Base-by-base conservation (phyloP, 2,113 vertebrate species). In the Nesogale talazaci region DNA sequence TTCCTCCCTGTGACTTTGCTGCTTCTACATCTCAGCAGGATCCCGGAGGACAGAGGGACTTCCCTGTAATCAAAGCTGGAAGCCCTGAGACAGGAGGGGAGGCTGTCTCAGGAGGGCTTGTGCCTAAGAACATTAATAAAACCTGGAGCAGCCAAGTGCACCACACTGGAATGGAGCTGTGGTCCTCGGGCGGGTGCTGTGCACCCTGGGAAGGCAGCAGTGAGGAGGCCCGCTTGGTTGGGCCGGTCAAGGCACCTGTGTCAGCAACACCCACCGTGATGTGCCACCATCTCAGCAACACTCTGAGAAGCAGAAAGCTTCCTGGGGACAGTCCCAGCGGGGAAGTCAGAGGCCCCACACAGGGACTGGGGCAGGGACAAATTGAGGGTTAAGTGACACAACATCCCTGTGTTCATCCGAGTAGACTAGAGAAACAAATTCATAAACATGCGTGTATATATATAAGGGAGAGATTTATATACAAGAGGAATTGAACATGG, bases 181-280 rank as follows among this genome's bases (percentile, higher is more conserved):
- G 81, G 31, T 5, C 85, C n/a, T 1, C 1, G 12, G 67, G 67
- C 75, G 31, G 6, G 29, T 1, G 0, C 46, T 9, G 0, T 9
- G 6, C 3, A 42, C 29, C 11, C 6, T 10, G 38, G 74, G 74
- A 27, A 6, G 72, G 23, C 72, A 75, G 23, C 11, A 75, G 72
- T 6, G 25, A 23, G 36, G 23, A 25, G 72, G 77, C 59, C 20
- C 34, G 10, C 34, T 70, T 76, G 8, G 15, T 20, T 52, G 46
- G 10, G 46, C 46, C 14, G 46, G 46, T 52, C 46, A 2, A 20
- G 34, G 23, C 25, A 40, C 57, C 70, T 8, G 3, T 77, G 2
- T 0, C 0, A 19, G 23, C 34, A 14, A 15, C 36, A 2, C 27
- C 46, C 1, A 0, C 0, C 31, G 1, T 27, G 14, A 23, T 4